These are phyloP conservation scores for Allobates femoralis DNA, from an alignment of 2,797 vertebrate genomes.

Conservation along the genomic window DNA sequence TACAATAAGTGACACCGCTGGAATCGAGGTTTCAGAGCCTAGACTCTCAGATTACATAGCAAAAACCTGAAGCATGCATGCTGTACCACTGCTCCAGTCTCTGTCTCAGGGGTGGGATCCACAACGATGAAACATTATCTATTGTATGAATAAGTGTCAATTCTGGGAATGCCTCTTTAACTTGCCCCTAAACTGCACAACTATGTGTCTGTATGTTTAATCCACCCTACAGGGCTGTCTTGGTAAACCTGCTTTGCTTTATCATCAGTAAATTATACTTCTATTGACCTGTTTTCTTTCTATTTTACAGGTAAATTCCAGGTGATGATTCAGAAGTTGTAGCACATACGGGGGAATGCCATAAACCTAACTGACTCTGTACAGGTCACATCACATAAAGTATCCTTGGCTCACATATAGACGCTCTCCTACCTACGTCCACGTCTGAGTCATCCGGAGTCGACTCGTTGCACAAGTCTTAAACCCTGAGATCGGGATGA, in stretches of 20 bases:
- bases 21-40: too few species aligned
- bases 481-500: background rate
- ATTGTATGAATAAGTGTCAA: too few species aligned
- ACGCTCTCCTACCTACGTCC: background rate
- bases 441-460: conserved; percentile 12
- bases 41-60: too few species aligned
- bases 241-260: background rate
- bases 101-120: too few species aligned
- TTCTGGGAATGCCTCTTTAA: too few species aligned
- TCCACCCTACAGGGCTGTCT: background rate
- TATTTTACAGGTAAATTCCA: conserved; percentile 81
- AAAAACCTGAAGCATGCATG: too few species aligned
- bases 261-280: background rate
- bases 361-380: conserved; percentile 22
- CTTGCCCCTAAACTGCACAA: too few species aligned
- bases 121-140: too few species aligned
- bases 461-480: conserved; percentile 14
- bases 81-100: too few species aligned
- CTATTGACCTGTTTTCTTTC: conserved; percentile 21
- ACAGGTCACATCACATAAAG: background rate
- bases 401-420: conserved; percentile 1
- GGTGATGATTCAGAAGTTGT: conserved; percentile 86
- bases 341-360: conserved; percentile 60
- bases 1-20: too few species aligned
- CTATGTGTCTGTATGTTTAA: background rate